phyloP scores from a whole-genome alignment of 2,113 vertebrate species.

The Melanostigma gelatinosum region DNA sequence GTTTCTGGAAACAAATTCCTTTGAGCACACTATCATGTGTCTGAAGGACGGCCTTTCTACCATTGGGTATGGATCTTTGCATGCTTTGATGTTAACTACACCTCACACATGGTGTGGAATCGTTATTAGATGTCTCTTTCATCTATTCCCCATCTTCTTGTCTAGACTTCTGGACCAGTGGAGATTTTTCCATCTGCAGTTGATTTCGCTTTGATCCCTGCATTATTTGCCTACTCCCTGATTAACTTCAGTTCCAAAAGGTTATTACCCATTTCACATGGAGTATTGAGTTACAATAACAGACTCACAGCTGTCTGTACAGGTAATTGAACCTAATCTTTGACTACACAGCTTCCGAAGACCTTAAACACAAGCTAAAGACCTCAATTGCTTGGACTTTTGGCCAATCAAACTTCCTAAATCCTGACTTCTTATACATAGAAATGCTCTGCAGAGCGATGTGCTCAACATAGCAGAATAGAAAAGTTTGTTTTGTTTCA shows the following conservation, averaged over 20 bases:
- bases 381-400: conserved; percentile 32
- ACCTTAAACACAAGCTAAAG: conserved; percentile 49
- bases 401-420: conserved; percentile 28
- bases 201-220: conserved; percentile 43
- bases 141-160: conserved; percentile 28
- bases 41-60: conserved; percentile 35
- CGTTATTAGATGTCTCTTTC: conserved; percentile 37
- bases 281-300: conserved; percentile 49
- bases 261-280: conserved; percentile 42
- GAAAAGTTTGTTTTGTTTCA: conserved; percentile 12
- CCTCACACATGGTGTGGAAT: conserved; percentile 23
- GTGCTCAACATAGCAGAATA: not conserved
- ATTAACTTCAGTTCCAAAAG: conserved; percentile 42
- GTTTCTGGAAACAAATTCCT: conserved; percentile 56
- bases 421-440: conserved; percentile 7
- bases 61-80: conserved; percentile 16
- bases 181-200: conserved; percentile 41
- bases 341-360: conserved; percentile 40
- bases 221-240: conserved; percentile 31
- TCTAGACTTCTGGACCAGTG: conserved; percentile 49
- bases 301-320: conserved; percentile 33
- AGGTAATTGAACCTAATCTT: conserved; percentile 46
- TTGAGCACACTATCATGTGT: conserved; percentile 41
- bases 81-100: conserved; percentile 59
- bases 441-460: conserved; percentile 13